Evolutionary conservation across 1,140 invertebrate species (phyloP), one percentile per base, ranked within the genome.

Genomic region (Psilanteris sp.): DNA sequence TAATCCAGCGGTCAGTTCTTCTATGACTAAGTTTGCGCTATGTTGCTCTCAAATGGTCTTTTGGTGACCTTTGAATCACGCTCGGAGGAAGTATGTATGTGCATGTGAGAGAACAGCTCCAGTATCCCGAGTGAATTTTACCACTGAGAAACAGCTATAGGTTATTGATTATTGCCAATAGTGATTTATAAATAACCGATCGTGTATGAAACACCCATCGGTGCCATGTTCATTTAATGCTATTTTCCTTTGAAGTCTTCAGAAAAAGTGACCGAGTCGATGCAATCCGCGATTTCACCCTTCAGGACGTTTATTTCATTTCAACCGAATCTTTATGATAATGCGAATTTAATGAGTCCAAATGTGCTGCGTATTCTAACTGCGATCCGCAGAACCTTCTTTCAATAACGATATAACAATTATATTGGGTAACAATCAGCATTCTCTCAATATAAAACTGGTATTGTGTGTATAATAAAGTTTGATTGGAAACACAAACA

Each of bases 151-250:
- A 81, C 68, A 81, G 77, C 78, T 80, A 84, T 82, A 73, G 82
- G 79, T 85, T 88, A 88, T 88, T 84, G 86, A 88, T 88, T 88
- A 87, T 87, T 79, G 84, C 79, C 70, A 87, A 86, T 70, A 66
- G 41, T 85, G 79, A 80, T 88, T 88, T 88, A 88, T 87, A 87
- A 88, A 88, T 88, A 88, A 87, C 84, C 78, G 83, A 83, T 83
- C 78, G 79, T 68, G 64, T 79, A 82, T 78, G 75, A 78, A 80
- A 57, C 74, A 80, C 64, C 61, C 73, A 68, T 77, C 61, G 77
- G 44, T 61, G 72, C 32, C 77, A 73, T 77, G 78, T 83, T 82
- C 82, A 82, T 84, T 81, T 79, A 79, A 75, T 72, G 36, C 54
- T 68, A 74, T 26, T n/a, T 54, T 27, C 79, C 70, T 79, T 80